Evolutionary conservation across 2,888 invertebrate genomes (phyloP).

Genomic region (Drosophila prolongata): DNA sequence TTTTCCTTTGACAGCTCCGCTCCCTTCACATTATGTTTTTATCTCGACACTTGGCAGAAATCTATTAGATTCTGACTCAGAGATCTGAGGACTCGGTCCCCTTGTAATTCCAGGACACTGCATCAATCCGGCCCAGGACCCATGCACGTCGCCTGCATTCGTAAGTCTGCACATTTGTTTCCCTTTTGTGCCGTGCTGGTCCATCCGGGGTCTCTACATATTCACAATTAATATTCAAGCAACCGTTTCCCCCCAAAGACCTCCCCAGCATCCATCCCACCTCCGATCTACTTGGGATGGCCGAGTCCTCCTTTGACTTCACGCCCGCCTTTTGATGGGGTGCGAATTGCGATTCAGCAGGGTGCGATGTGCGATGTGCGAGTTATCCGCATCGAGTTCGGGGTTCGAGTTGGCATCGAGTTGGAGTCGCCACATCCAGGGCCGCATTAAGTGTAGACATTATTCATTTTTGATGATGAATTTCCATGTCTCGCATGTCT

Average conservation of each 20-base stretch:
- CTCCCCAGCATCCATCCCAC: constrained; percentile 26
- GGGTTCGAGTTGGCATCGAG: constrained; percentile 6
- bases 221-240: constrained; percentile 79
- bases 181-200: constrained; percentile 33
- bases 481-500: constrained; percentile 81
- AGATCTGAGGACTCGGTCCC: not conserved
- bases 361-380: constrained; percentile 34
- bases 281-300: constrained; percentile 24
- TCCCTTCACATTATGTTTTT: constrained; percentile 36
- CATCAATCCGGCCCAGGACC: constrained; percentile 29
- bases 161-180: constrained; percentile 80
- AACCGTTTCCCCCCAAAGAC: constrained; percentile 69
- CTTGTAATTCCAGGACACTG: constrained; percentile 10
- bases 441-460: constrained; percentile 83
- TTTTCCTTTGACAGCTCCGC: constrained; percentile 42
- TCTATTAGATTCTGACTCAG: constrained; percentile 62
- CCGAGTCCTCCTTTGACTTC: constrained; percentile 56
- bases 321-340: constrained; percentile 78
- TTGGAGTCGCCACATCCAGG: constrained; percentile 35
- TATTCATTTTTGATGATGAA: constrained; percentile 84
- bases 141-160: constrained; percentile 79
- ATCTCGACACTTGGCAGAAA: constrained; percentile 54
- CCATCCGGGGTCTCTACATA: constrained; percentile 48
- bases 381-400: constrained; percentile 26
- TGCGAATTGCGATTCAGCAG: constrained; percentile 69